Base-by-base conservation (phyloP, 2,888 invertebrate genomes). In the Ceramica pisi region DNA sequence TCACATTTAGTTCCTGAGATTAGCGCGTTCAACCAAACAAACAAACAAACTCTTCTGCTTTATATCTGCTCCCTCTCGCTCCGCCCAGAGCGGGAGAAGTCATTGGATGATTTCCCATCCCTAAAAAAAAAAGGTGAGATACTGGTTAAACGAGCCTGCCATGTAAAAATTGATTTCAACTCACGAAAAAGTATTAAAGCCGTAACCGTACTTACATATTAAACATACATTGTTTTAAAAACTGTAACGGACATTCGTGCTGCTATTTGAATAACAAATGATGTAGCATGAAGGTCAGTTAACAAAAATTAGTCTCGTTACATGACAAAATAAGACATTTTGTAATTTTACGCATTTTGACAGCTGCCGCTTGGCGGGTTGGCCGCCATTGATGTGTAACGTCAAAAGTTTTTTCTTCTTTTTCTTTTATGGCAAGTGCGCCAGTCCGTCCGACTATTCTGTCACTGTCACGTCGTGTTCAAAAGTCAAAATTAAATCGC, bases 181-280 rank as follows among this genome's bases (percentile, higher is more conserved):
- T 9, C 26, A 55, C 55, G 55, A 35, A 46, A 35, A 46, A 46
- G 2, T n/a, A 12, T 23, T 35, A 2, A 48, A 44, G 14, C 23
- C 21, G 23, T 16, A 55, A 56, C 26, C 59, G 3, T 51, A 51
- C 41, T 19, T 21, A n/a, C 16, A 41, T 21, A 21, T 14, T 2
- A 48, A 31, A 55, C 51, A 19, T 41, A 57, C 23, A 53, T 75
- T 75, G 41, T 80, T 75, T 61, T 75, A 63, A 63, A 55, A 63
- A 38, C 48, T 55, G 62, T 80, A 63, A 75, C 50, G 41, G 4
- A 6, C 12, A 77, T 76, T 68, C 55, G 62, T 38, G 2, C 53
- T 26, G 59, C 38, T 50, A 51, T 80, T 76, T 59, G 23, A 60
- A 63, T 67, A 76, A 75, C 59, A 80, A 80, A 63, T 38, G 12